These are phyloP conservation scores for Mareca strepera DNA, from an alignment of 2,797 vertebrate genomes.

Conservation along the genomic window DNA sequence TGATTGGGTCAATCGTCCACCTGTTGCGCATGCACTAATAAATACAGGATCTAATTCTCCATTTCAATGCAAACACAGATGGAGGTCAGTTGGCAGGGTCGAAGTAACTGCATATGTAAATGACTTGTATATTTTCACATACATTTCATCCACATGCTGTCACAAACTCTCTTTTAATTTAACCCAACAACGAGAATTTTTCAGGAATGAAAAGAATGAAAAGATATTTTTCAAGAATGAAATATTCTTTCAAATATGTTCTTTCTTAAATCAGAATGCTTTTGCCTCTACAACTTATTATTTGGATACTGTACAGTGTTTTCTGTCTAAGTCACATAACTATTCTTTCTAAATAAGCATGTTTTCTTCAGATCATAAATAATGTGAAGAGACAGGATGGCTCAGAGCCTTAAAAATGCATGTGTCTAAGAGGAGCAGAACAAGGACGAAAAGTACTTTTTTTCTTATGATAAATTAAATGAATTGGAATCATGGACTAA, in stretches of 20 bases:
- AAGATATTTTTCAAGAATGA: not conserved
- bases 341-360: constrained; percentile 24
- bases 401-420: constrained; percentile 34
- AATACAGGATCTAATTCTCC: not conserved
- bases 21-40: not conserved
- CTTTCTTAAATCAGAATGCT: not conserved
- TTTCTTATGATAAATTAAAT: constrained; percentile 38
- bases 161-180: not conserved
- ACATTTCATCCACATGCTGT: not conserved
- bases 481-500: constrained; percentile 18
- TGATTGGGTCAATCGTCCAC: not conserved
- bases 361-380: constrained; percentile 53
- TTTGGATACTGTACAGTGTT: not conserved
- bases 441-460: not conserved
- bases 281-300: not conserved
- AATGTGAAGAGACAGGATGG: constrained; percentile 20
- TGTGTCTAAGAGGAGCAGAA: constrained; percentile 12
- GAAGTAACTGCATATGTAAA: not conserved
- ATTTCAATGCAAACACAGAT: not conserved
- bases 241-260: not conserved
- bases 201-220: not conserved
- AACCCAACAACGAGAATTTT: not conserved
- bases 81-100: not conserved
- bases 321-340: constrained; percentile 10
- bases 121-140: not conserved